These are phyloP conservation scores for Drosophila prolongata DNA, from an alignment of 2,888 invertebrate species.

Conservation along the genomic window DNA sequence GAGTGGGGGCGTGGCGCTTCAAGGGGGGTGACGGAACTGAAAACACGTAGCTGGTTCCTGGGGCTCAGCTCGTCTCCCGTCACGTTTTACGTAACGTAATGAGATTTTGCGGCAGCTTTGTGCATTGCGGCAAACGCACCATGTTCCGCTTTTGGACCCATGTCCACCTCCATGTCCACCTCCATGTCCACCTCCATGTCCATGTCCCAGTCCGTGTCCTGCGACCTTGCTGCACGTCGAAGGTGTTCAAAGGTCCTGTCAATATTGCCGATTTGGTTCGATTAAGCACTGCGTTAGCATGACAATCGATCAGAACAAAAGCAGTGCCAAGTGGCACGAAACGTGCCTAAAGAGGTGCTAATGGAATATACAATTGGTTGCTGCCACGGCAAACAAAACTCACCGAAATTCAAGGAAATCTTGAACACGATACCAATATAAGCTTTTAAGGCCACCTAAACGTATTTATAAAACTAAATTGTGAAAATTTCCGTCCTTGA, in stretches of 20 bases:
- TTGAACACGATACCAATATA: too few species aligned
- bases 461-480: too few species aligned
- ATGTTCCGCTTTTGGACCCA: neutral
- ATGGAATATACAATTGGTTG: neutral
- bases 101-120: slow-evolving; percentile 71
- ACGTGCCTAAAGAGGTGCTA: slow-evolving; percentile 5
- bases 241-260: slow-evolving; percentile 13
- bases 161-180: neutral
- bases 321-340: neutral
- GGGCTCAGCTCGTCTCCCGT: slow-evolving; percentile 47
- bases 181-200: slow-evolving; percentile 1
- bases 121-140: slow-evolving; percentile 39
- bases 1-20: neutral
- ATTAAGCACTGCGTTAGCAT: neutral
- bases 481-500: too few species aligned
- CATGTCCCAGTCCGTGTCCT: neutral
- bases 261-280: slow-evolving; percentile 10
- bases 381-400: neutral
- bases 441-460: too few species aligned
- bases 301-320: neutral
- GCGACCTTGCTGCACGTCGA: neutral
- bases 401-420: too few species aligned
- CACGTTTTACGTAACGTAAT: slow-evolving; percentile 71
- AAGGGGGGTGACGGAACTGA: neutral
- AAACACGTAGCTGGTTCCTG: slow-evolving; percentile 39